Conservation (phyloP, 2,888 invertebrate genomes). For the Meta bourneti region DNA sequence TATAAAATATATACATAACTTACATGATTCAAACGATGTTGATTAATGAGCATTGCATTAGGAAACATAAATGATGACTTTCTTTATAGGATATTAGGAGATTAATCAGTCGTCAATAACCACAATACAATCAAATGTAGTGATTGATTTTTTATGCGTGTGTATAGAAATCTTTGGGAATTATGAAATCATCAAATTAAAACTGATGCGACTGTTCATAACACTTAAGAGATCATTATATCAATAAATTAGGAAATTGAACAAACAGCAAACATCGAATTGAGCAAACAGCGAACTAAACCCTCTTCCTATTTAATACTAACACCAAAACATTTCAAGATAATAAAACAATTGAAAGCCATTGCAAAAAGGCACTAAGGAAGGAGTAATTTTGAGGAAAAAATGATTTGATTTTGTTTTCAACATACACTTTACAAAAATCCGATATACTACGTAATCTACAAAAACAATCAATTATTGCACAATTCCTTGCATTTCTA, state of each 20-base stretch:
- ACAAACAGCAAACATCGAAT: slow-evolving; percentile 19
- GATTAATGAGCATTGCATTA: slow-evolving; percentile 59
- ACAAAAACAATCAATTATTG: slow-evolving; percentile 68
- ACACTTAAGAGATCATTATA: slow-evolving; percentile 27
- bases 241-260: slow-evolving; percentile 2
- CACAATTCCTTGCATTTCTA: slow-evolving; percentile 55
- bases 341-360: slow-evolving; percentile 24
- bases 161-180: slow-evolving; percentile 49
- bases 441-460: slow-evolving; percentile 43
- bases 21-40: slow-evolving; percentile 41
- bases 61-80: slow-evolving; percentile 66
- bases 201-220: slow-evolving; percentile 11
- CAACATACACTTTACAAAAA: slow-evolving; percentile 46
- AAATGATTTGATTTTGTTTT: slow-evolving; percentile 38
- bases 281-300: slow-evolving; percentile 43
- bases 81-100: neutral
- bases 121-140: neutral
- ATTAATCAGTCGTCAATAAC: too few relatives aligned
- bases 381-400: neutral
- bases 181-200: slow-evolving; percentile 10
- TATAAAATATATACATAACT: slow-evolving; percentile 73
- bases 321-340: slow-evolving; percentile 11
- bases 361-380: slow-evolving; percentile 41
- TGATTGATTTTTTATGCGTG: neutral
- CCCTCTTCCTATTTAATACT: neutral